Base-by-base conservation (phyloP, 2,888 invertebrate species). In the Lycophotia porphyrea region DNA sequence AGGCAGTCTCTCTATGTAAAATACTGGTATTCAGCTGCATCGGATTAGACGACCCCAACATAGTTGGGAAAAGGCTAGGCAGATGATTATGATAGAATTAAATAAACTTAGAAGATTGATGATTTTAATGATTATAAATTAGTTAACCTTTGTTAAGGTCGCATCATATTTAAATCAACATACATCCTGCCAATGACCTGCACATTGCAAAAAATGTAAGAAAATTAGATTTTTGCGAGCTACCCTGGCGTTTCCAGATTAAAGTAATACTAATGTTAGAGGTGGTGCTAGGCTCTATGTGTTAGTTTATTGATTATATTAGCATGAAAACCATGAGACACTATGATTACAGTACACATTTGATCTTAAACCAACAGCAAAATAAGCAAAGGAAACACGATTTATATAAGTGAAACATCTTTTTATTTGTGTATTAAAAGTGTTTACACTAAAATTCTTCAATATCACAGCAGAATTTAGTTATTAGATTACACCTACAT, bases 291-390 rank as follows among this genome's bases (percentile, higher is more conserved):
- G 7, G 9, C 1, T 4, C 34, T 9, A 34, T 4, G 58, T 75
- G 31, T 27, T 55, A 7, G 36, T 64, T 75, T 47, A 18, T 65
- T 31, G 13, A 31, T 31, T 52, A 55, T 21, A 27, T 24, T 44
- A 49, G 61, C 78, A 76, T 76, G 78, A 36, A 31, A 52, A 78
- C 24, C 1, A 42, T 36, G 63, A 21, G 1, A 49, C 34, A 49
- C 68, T 63, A 42, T 27, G 18, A 13, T 27, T 2, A 76, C 66
- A n/a, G n/a, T n/a, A 69, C 34, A 61, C 24, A 44, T 15, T 39
- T 31, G 18, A 1, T 77, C 18, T 44, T 11, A 52, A 1, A 27
- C 24, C 27, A 11, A 42, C 15, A 11, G 34, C 15, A 7, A 34
- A 8, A 21, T n/a, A 58, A 8, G 27, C 21, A 27, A 11, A 21